phyloP scores from a whole-genome alignment of 1,140 invertebrate genomes.

The Contarinia nasturtii region DNA sequence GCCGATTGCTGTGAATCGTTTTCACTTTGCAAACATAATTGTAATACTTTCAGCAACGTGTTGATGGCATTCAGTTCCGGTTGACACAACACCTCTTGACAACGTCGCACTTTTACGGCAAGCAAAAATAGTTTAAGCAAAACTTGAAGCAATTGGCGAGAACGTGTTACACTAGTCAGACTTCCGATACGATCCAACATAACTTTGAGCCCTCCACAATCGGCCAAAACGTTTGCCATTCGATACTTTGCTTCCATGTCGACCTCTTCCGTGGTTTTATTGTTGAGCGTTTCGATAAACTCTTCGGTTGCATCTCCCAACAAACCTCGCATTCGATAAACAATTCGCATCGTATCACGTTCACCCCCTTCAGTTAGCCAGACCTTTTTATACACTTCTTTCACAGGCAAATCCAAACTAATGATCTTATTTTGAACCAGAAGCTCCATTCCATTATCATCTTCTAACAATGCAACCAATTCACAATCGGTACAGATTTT shows the following conservation, averaged over 20 bases:
- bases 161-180: conserved; percentile 43
- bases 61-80: conserved; percentile 48
- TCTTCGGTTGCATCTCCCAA: conserved; percentile 96
- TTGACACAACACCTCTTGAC: conserved; percentile 45
- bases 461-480: conserved; percentile 83
- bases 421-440: conserved; percentile 99
- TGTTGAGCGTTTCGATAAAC: conserved; percentile 85
- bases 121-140: conserved; percentile 67
- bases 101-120: conserved; percentile 57
- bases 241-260: conserved; percentile 86
- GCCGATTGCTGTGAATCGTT: conserved; percentile 38
- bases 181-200: conserved; percentile 47
- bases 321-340: conserved; percentile 94
- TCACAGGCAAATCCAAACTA: conserved; percentile 84
- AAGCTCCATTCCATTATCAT: conserved; percentile 97
- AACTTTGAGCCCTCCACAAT: conserved; percentile 72
- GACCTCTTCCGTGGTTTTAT: conserved; percentile 69
- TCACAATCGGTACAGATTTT: conserved; percentile 97
- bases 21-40: conserved; percentile 38
- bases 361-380: conserved; percentile 76
- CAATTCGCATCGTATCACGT: conserved; percentile 87
- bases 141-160: conserved; percentile 63
- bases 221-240: conserved; percentile 47
- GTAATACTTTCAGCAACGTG: conserved; percentile 44
- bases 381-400: conserved; percentile 75